A percentile compares a stretch with the other conserved stretches of the same genome.
phyloP scores from a whole-genome alignment of 2,888 invertebrate genomes.

The Pilophorus perplexus region DNA sequence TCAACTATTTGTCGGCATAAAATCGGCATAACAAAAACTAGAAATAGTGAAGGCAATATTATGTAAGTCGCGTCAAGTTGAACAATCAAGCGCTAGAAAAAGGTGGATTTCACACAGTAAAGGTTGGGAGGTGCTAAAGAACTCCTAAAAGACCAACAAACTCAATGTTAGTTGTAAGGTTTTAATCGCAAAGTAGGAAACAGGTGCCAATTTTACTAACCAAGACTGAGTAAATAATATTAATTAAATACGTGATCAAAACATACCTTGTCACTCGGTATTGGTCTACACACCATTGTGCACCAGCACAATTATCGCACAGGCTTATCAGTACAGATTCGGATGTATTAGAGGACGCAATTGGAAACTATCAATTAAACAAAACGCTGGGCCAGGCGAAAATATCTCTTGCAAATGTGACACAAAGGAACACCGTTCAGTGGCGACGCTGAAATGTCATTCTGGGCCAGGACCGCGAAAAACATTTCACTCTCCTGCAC shows the following conservation, averaged over 20 bases:
- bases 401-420: conserved; percentile 25
- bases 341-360: neutral
- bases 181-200: too few species aligned
- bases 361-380: neutral
- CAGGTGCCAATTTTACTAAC: too few species aligned
- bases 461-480: conserved; percentile 18
- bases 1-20: too few species aligned
- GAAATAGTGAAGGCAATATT: too few species aligned
- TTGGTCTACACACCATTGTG: conserved; percentile 41
- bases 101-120: too few species aligned
- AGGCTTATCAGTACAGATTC: conserved; percentile 28
- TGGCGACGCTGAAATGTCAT: conserved; percentile 32
- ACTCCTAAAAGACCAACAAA: too few species aligned
- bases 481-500: conserved; percentile 25
- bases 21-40: too few species aligned
- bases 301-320: conserved; percentile 30
- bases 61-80: too few species aligned
- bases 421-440: conserved; percentile 36
- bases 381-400: conserved; percentile 2
- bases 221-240: conserved; percentile 9
- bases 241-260: neutral
- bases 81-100: too few species aligned
- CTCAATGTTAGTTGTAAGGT: too few species aligned
- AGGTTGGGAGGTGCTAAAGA: too few species aligned
- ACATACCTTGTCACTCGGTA: conserved; percentile 40